phyloP scores from a whole-genome alignment of 2,888 invertebrate genomes.

The Conops quadrifasciatus region DNA sequence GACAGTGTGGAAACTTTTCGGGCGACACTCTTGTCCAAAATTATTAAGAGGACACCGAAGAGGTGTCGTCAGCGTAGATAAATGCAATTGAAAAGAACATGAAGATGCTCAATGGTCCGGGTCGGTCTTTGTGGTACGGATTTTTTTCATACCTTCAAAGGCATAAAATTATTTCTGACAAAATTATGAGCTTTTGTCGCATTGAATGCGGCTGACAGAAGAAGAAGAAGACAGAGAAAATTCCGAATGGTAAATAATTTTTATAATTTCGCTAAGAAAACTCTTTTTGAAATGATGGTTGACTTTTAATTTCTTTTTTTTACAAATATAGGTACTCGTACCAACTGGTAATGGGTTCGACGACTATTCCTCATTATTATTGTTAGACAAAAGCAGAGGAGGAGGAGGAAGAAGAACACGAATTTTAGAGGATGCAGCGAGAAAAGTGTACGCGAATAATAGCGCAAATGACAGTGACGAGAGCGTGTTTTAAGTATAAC shows the following conservation, averaged over 20 bases:
- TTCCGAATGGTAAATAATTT: constrained; percentile 10
- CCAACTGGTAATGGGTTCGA: no score
- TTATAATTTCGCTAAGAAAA: neutral
- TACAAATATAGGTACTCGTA: no score
- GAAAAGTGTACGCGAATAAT: no score
- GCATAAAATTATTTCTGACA: constrained; percentile 23
- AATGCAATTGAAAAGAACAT: constrained; percentile 7
- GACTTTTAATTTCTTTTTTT: no score
- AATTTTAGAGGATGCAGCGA: no score
- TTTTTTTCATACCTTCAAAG: constrained; percentile 19
- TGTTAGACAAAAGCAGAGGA: no score
- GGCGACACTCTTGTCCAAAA: constrained; percentile 15
- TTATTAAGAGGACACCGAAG: neutral
- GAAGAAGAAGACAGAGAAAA: neutral
- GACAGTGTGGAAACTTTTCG: constrained; percentile 1
- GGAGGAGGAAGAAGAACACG: no score
- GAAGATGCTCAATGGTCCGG: neutral
- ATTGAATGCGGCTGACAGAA: constrained; percentile 16
- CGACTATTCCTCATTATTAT: no score
- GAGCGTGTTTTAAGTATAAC: no score
- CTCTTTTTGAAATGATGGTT: no score
- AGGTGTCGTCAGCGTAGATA: neutral
- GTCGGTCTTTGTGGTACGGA: neutral
- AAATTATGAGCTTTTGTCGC: constrained; percentile 15
- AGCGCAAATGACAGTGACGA: no score